Base-by-base conservation (phyloP, 2,113 vertebrate genomes). In the Xyrauchen texanus region DNA sequence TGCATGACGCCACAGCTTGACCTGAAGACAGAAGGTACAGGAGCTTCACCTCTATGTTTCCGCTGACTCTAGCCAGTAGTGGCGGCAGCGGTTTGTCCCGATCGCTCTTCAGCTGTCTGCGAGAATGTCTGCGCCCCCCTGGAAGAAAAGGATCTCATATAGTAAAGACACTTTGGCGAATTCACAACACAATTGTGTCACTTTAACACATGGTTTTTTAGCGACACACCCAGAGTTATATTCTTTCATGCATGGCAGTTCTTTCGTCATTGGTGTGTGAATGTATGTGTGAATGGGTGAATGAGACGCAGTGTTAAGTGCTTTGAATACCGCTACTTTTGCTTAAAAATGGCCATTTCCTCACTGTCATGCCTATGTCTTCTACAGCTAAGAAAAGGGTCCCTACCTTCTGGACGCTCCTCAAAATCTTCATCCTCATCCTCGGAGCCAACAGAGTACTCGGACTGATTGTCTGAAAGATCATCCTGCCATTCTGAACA, bases 401-500 rank as follows among this genome's bases (percentile, higher is more conserved):
- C 3, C 92, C 90, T 91, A 93, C 98, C 98, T 93, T 99, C 97
- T 0, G 96, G 96, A 76, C 96, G 93, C 85, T 99, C 98, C 85
- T 99, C 97, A 65, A 99, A 99, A 86, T 99, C 97, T 91, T 99
- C 98, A 53, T 99, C 98, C 90, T 99, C 97, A 1, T 99, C 97
- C 92, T 99, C 98, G 0, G 98, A 99, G 86, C 97, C 98, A 10
- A 98, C 94, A 65, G 98, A 99, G 82, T 99, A 99, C 84, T 99
- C 97, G 0, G 98, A 99, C 90, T 99, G 98, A 92, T 99, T 99
- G 90, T 99, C 97, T 15, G 97, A 99, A 81, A 98, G 95, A 89
- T 98, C 96, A 0, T 97, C 97, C 86, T 96, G 97, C 97, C 97
- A 99, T 84, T 99, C 98, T 99, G 94, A 92, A 90, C 89, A 87